These are phyloP conservation scores for Philaenus spumarius DNA, from an alignment of 1,140 invertebrate genomes.

Conservation along the genomic window DNA sequence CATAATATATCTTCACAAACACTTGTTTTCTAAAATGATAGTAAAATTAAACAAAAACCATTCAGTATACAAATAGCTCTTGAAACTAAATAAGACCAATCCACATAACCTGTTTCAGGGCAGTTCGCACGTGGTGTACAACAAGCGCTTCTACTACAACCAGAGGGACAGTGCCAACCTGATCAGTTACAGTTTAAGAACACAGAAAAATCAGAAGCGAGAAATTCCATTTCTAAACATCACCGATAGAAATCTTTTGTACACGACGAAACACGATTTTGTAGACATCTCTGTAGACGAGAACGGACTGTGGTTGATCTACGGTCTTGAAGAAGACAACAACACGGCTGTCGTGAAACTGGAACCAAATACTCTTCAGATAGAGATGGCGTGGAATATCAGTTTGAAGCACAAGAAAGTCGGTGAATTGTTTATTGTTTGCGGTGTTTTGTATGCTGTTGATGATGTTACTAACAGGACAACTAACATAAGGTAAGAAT, in stretches of 20 bases:
- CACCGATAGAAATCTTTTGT: slow-evolving; percentile 49
- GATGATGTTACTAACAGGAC: slow-evolving; percentile 73
- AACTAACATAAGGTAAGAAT: slow-evolving; percentile 77
- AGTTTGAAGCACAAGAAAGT: slow-evolving; percentile 83
- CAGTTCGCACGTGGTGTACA: slow-evolving; percentile 84
- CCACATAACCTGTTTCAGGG: slow-evolving; percentile 51
- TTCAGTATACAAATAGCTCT: too few relatives aligned
- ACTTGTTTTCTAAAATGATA: too few relatives aligned
- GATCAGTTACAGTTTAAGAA: slow-evolving; percentile 53
- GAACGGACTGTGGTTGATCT: slow-evolving; percentile 85
- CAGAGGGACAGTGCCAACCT: slow-evolving; percentile 53
- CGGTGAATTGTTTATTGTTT: slow-evolving; percentile 93
- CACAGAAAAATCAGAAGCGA: slow-evolving; percentile 9
- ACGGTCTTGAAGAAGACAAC: slow-evolving; percentile 62
- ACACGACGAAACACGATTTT: slow-evolving; percentile 60
- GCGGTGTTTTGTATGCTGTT: slow-evolving; percentile 87
- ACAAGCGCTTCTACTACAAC: slow-evolving; percentile 89
- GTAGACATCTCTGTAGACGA: slow-evolving; percentile 92
- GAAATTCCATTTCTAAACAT: slow-evolving; percentile 38
- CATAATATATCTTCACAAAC: too few relatives aligned
- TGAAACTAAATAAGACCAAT: too few relatives aligned
- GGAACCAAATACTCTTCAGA: slow-evolving; percentile 43
- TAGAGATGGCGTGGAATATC: slow-evolving; percentile 80
- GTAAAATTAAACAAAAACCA: too few relatives aligned
- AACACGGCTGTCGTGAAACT: slow-evolving; percentile 82